Conservation (phyloP, 2,113 vertebrate genomes). For the Corapipo altera region DNA sequence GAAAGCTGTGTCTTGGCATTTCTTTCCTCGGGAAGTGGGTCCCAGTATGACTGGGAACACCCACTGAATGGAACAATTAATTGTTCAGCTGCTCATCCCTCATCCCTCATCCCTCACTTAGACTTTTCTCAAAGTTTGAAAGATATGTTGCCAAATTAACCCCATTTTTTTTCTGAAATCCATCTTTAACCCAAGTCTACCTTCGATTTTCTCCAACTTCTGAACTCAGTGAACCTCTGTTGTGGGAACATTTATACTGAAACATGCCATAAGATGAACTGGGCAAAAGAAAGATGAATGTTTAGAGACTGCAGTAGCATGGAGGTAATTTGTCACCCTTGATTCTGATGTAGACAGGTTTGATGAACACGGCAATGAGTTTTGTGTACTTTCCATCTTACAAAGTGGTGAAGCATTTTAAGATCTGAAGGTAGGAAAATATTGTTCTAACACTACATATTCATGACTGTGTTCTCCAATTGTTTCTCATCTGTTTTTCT, state of each 20-base stretch:
- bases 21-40: neutral
- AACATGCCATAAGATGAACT: neutral
- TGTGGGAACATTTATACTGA: neutral
- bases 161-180: neutral
- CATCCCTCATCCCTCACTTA: neutral
- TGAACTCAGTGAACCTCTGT: neutral
- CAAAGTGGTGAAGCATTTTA: neutral
- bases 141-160: neutral
- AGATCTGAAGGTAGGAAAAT: neutral
- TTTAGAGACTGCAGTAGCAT: neutral
- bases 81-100: neutral
- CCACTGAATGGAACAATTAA: neutral
- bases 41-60: neutral
- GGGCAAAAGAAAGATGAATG: neutral
- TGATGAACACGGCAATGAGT: neutral
- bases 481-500: neutral
- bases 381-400: neutral
- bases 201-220: neutral
- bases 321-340: neutral
- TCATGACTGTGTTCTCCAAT: neutral
- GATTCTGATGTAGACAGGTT: neutral
- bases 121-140: neutral
- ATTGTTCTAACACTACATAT: neutral
- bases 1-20: neutral
- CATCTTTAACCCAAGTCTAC: neutral